Evolutionary conservation across 2,888 invertebrate genomes (phyloP), one percentile per base, ranked within the genome.

Genomic region (Rotaria macrura): DNA sequence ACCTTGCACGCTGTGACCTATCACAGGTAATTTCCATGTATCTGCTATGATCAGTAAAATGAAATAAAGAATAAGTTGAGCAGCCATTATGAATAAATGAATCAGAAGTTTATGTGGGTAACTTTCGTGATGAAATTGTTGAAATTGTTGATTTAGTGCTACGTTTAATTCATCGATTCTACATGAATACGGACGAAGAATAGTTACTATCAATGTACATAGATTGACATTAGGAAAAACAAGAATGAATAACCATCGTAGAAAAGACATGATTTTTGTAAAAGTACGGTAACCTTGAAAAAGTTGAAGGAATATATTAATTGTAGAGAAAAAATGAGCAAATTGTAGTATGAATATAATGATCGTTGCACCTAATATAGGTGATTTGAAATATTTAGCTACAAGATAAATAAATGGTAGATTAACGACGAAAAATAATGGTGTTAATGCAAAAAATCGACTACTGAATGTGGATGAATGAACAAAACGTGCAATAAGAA

Each of bases 381-480:
- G 43, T 12, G 43, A 6, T 5, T 25, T 25, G 17, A 43, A 79
- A 25, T 43, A 14, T 43, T 79, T 79, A 6, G 43, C 25, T 43
- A 79, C 6, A 12, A 79, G 25, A n/a, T 79, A 79, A 79, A 79
- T 79, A 43, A 79, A 79, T 43, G 79, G 79, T 12, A 79, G 79
- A 43, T 40, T 43, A 14, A 6, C 79, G 25, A 79, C n/a, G 20
- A 43, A 79, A 79, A 79, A 43, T 14, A 79, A n/a, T 43, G 43
- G 43, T n/a, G 79, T n/a, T 5, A 43, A 25, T 7, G 79, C 79
- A 43, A 79, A 79, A 43, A 43, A 79, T n/a, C n/a, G 40, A n/a
- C 40, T 25, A 40, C 43, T 25, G 25, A 79, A 43, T 79, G 43
- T 43, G 25, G 79, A 25, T 79, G 40, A 25, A 79, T 43, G n/a